A percentile compares a stretch with the other conserved stretches of the same genome.
phyloP scores from a whole-genome alignment of 2,888 invertebrate genomes.

The Mamestra brassicae region DNA sequence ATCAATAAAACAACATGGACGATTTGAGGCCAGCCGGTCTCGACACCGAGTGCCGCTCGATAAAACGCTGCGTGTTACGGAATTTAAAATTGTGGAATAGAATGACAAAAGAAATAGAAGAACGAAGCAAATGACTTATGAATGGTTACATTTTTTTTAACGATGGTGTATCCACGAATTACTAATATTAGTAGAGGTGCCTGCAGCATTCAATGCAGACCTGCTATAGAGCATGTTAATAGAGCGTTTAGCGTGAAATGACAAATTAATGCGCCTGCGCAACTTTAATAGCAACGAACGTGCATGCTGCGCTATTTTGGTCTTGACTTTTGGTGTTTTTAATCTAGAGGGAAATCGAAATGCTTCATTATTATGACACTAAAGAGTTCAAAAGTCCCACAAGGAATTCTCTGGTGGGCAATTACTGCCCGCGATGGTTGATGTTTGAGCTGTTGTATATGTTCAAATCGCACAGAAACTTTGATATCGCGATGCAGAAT shows the following conservation, averaged over 20 bases:
- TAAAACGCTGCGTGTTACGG: constrained; percentile 61
- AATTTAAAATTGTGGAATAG: constrained; percentile 62
- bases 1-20: constrained; percentile 76
- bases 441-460: too few relatives aligned
- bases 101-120: background rate
- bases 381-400: too few relatives aligned
- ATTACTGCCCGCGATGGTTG: too few relatives aligned
- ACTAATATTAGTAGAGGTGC: background rate
- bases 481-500: too few relatives aligned
- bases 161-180: background rate
- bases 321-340: background rate
- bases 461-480: too few relatives aligned
- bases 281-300: constrained; percentile 4
- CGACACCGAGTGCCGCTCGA: constrained; percentile 69
- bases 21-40: constrained; percentile 69
- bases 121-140: background rate
- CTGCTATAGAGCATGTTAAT: too few relatives aligned
- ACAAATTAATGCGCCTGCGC: constrained; percentile 2
- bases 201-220: background rate
- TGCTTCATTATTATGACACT: background rate
- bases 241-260: background rate
- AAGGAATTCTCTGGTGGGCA: too few relatives aligned
- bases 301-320: background rate
- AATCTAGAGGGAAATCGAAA: background rate
- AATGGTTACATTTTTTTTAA: background rate